Percentiles rank a stretch among this genome's conserved stretches.
phyloP scores from a whole-genome alignment of 2,113 vertebrate genomes.

The Rhinichthys klamathensis region DNA sequence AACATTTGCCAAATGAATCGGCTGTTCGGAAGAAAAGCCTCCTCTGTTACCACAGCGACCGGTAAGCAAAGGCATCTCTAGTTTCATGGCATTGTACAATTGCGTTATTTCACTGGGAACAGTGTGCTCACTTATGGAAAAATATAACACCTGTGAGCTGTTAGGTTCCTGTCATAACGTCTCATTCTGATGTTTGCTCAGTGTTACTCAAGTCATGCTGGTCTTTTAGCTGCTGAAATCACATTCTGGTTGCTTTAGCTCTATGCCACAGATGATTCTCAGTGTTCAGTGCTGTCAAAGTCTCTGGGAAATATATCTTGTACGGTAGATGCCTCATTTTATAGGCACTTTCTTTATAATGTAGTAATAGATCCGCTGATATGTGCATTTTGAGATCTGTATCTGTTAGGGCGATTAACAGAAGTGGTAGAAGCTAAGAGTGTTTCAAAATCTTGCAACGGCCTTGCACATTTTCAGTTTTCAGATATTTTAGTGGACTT shows the following conservation, averaged over 20 bases:
- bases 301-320: neutral
- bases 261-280: neutral
- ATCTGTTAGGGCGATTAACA: too few species aligned
- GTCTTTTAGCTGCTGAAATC: neutral
- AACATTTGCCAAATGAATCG: constrained; percentile 57
- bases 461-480: too few species aligned
- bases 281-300: neutral
- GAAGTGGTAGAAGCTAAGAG: too few species aligned
- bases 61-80: constrained; percentile 74
- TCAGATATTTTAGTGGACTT: too few species aligned
- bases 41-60: constrained; percentile 71
- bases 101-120: constrained; percentile 62
- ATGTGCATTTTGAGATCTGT: neutral
- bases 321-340: neutral
- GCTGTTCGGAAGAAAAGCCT: constrained; percentile 58
- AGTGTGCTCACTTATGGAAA: constrained; percentile 53
- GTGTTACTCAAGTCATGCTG: constrained; percentile 2
- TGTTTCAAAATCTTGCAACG: too few species aligned
- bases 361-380: neutral
- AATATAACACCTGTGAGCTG: constrained; percentile 43
- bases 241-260: neutral
- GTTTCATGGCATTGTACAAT: constrained; percentile 70
- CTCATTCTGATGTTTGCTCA: neutral
- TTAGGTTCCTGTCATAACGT: constrained; percentile 18
- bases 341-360: neutral